A percentile compares a stretch with the other conserved stretches of the same genome.
Conservation (phyloP, 2,113 vertebrate species). For the Miniopterus natalensis region DNA sequence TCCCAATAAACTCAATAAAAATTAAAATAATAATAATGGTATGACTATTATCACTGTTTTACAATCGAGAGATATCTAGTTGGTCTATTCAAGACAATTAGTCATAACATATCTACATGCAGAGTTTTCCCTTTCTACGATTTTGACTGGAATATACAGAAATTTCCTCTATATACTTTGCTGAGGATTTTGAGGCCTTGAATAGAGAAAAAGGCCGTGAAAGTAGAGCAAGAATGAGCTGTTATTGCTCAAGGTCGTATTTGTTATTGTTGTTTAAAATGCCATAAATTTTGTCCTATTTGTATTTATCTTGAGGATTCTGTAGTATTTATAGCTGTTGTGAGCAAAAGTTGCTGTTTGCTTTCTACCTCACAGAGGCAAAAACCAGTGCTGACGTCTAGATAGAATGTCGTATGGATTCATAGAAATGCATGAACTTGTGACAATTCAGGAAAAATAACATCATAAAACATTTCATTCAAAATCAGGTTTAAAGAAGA, state of each 20-base stretch:
- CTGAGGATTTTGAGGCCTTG: background rate
- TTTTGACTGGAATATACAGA: conserved; percentile 22
- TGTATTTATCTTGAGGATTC: conserved; percentile 43
- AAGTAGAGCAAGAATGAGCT: background rate
- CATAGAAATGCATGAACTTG: background rate
- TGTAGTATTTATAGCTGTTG: background rate
- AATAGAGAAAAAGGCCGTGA: conserved; percentile 17
- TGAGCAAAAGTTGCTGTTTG: conserved; percentile 32
- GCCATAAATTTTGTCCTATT: background rate
- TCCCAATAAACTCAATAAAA: too few relatives aligned
- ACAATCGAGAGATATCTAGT: background rate
- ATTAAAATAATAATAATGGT: background rate
- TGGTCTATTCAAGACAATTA: background rate
- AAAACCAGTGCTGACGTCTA: conserved; percentile 22
- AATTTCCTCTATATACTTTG: background rate
- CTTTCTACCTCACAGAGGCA: background rate
- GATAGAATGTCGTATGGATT: background rate
- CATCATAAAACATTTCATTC: conserved; percentile 17
- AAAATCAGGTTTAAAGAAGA: conserved; percentile 43
- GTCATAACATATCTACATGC: background rate
- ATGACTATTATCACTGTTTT: background rate
- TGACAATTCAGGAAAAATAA: conserved; percentile 37
- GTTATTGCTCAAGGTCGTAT: background rate
- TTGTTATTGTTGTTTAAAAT: background rate
- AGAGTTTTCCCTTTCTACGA: background rate